These are phyloP conservation scores for Hemicordylus capensis DNA, from an alignment of 2,113 vertebrate genomes.

Conservation along the genomic window DNA sequence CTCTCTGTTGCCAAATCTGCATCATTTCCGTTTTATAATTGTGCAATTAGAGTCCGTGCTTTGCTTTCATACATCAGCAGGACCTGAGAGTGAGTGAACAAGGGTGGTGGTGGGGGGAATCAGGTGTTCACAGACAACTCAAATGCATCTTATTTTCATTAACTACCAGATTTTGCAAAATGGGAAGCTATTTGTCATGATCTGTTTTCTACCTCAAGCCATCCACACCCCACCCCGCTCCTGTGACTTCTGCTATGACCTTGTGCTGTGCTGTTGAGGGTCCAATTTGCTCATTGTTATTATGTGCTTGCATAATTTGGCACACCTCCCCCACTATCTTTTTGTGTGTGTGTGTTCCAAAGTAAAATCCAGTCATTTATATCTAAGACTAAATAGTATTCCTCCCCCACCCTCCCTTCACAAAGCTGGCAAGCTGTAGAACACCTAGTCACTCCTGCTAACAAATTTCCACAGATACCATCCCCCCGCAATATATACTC, in stretches of 20 bases:
- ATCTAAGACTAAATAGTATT: slow-evolving; percentile 88
- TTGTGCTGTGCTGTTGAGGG: slow-evolving; percentile 84
- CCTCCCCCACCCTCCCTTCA: slow-evolving; percentile 75
- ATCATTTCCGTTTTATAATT: slow-evolving; percentile 98
- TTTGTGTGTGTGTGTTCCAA: slow-evolving; percentile 43
- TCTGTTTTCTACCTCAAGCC: slow-evolving; percentile 91
- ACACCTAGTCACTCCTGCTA: slow-evolving; percentile 89
- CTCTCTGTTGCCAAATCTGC: slow-evolving; percentile 85
- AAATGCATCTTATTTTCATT: slow-evolving; percentile 89
- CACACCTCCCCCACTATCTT: slow-evolving; percentile 78
- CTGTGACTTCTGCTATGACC: slow-evolving; percentile 93
- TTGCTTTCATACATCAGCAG: slow-evolving; percentile 96
- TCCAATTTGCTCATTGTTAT: slow-evolving; percentile 94
- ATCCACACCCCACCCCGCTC: slow-evolving; percentile 78
- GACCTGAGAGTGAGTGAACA: slow-evolving; percentile 66
- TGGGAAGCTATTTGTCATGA: slow-evolving; percentile 96
- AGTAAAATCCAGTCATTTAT: slow-evolving; percentile 90
- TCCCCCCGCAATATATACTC: slow-evolving; percentile 61
- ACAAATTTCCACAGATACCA: slow-evolving; percentile 80
- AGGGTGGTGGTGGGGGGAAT: slow-evolving; percentile 60
- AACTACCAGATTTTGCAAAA: slow-evolving; percentile 94
- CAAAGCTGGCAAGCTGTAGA: slow-evolving; percentile 81
- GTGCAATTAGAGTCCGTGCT: slow-evolving; percentile 95
- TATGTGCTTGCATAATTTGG: slow-evolving; percentile 89
- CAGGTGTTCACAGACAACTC: slow-evolving; percentile 78